These are phyloP conservation scores for Meghimatium bilineatum DNA, from an alignment of 2,888 invertebrate species.

Conservation along the genomic window DNA sequence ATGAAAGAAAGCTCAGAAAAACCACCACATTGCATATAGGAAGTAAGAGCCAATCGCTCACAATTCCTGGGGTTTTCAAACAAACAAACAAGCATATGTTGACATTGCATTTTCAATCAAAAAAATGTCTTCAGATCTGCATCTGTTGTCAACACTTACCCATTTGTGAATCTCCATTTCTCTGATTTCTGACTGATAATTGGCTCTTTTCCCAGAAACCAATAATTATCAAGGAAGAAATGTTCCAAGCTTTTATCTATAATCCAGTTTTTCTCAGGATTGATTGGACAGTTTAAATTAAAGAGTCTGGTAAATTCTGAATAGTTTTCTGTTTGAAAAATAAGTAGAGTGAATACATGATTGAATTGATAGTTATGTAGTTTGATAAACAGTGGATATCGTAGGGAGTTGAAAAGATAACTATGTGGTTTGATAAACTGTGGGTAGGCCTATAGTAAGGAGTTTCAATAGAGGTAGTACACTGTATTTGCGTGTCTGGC, in stretches of 20 bases:
- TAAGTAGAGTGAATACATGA: neutral
- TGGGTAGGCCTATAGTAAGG: neutral
- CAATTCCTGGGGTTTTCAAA: no score
- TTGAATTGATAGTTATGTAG: neutral
- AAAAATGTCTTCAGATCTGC: no score
- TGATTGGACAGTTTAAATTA: constrained; percentile 11
- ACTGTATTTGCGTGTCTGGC: no score
- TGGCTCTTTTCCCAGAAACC: neutral
- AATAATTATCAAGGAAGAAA: neutral
- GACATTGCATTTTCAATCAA: no score
- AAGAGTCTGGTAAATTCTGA: neutral
- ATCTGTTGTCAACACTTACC: neutral
- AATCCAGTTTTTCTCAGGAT: neutral
- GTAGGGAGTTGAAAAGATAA: neutral
- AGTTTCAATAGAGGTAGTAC: no score
- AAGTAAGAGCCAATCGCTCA: no score
- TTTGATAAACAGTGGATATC: neutral
- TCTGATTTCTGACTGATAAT: neutral
- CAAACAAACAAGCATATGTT: no score
- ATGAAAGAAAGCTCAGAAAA: no score
- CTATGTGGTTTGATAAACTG: neutral
- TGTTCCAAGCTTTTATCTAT: neutral
- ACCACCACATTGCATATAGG: no score
- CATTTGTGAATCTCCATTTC: neutral
- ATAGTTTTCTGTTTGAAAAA: neutral